These are phyloP conservation scores for Amphiprion ocellaris DNA, from an alignment of 2,113 vertebrate genomes.

Conservation along the genomic window DNA sequence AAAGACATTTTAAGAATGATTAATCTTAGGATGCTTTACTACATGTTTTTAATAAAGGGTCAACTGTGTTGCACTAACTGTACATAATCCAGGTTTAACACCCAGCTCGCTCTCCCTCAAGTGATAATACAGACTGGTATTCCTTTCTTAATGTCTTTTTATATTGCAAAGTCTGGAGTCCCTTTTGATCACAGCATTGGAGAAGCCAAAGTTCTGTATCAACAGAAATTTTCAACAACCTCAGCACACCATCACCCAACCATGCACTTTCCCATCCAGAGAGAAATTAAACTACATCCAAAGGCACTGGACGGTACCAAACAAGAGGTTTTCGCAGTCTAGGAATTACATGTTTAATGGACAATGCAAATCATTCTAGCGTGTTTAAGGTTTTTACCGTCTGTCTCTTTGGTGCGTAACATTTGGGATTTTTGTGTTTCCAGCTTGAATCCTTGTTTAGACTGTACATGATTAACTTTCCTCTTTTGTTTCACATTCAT, in stretches of 20 bases:
- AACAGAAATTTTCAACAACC: constrained; percentile 12
- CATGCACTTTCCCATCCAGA: background rate
- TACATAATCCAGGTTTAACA: constrained; percentile 1
- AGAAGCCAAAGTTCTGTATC: constrained; percentile 1
- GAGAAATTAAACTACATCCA: constrained; percentile 34
- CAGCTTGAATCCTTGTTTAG: constrained; percentile 2
- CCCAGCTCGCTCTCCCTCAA: background rate
- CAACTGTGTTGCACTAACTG: background rate
- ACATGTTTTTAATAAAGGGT: constrained; percentile 1
- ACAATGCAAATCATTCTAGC: constrained; percentile 14
- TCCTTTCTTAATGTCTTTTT: background rate
- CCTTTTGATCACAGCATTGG: background rate
- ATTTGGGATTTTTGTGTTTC: constrained; percentile 10
- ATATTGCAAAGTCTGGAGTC: constrained; percentile 5
- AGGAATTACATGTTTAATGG: constrained; percentile 26
- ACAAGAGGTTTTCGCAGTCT: constrained; percentile 8
- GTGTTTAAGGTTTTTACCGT: constrained; percentile 18
- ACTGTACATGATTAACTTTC: background rate
- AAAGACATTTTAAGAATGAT: background rate
- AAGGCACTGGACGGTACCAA: constrained; percentile 39
- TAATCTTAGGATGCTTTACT: background rate
- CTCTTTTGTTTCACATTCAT: constrained; percentile 11
- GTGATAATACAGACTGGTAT: background rate
- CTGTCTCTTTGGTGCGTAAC: constrained; percentile 52
- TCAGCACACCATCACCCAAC: constrained; percentile 21